These are phyloP conservation scores for Drosophila tropicalis DNA, from an alignment of 1,140 invertebrate genomes.

Conservation along the genomic window DNA sequence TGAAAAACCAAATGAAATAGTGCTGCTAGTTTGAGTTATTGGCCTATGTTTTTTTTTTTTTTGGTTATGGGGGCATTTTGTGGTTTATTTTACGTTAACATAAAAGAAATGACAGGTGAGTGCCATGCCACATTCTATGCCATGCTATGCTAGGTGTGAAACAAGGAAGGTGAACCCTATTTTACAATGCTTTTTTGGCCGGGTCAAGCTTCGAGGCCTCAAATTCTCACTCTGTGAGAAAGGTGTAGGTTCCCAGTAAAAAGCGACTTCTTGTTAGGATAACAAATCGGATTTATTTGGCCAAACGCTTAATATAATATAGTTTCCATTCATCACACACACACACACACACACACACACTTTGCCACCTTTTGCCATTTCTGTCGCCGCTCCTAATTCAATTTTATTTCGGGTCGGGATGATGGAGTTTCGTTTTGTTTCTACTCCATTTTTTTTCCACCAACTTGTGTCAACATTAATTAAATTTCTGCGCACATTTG, in stretches of 20 bases:
- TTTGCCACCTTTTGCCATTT: not conserved
- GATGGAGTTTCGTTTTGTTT: not conserved
- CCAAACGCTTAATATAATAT: not conserved
- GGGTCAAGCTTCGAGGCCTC: not conserved
- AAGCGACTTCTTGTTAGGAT: no score
- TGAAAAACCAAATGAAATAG: conserved; percentile 10
- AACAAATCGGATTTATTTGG: no score
- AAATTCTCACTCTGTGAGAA: not conserved
- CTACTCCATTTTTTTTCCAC: conserved; percentile 4
- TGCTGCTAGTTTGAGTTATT: conserved; percentile 44
- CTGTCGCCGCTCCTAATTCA: not conserved
- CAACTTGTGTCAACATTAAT: conserved; percentile 79
- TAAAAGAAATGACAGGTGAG: conserved; percentile 45
- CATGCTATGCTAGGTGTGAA: not conserved
- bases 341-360: not conserved
- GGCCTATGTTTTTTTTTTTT: conserved; percentile 18
- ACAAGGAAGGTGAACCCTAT: conserved; percentile 5
- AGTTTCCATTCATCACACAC: not conserved
- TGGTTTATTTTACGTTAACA: conserved; percentile 33
- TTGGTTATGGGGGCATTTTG: conserved; percentile 24
- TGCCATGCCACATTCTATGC: not conserved
- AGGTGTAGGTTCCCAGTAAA: no score
- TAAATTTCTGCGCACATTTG: conserved; percentile 75
- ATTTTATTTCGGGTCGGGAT: not conserved
- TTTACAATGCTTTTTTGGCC: no score